These are phyloP conservation scores for Azorinus chamasolen DNA, from an alignment of 2,888 invertebrate genomes.

Conservation along the genomic window DNA sequence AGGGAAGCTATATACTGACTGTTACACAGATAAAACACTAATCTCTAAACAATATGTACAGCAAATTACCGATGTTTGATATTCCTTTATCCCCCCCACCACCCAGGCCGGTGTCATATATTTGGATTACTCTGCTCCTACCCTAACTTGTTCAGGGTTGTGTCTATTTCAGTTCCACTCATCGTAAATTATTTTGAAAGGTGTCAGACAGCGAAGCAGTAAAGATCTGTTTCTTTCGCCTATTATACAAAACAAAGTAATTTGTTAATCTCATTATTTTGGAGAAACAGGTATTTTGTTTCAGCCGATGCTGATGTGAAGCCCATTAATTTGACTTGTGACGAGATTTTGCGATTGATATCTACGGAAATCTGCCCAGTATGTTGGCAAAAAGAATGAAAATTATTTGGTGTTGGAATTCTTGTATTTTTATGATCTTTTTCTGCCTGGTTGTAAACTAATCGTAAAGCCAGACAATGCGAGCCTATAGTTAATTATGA, in stretches of 20 bases:
- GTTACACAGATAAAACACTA: too few species aligned
- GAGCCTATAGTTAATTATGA: conserved; percentile 1
- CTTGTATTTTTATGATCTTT: conserved; percentile 31
- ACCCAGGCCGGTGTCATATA: too few species aligned
- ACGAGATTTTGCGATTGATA: conserved; percentile 57
- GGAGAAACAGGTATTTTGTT: conserved; percentile 43
- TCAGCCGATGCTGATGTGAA: conserved; percentile 36
- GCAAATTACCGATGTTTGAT: too few species aligned
- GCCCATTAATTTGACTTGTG: conserved; percentile 58
- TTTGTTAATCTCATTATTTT: conserved; percentile 54
- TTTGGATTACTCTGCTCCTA: too few species aligned
- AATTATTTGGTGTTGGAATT: conserved; percentile 48
- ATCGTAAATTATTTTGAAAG: conserved; percentile 31
- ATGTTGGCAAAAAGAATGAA: conserved; percentile 23
- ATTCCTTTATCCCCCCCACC: too few species aligned
- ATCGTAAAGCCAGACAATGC: conserved; percentile 3
- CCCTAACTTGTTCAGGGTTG: too few species aligned
- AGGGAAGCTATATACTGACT: too few species aligned
- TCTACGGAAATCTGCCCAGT: conserved; percentile 19
- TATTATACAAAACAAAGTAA: conserved; percentile 54
- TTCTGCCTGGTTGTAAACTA: neutral
- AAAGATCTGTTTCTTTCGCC: conserved; percentile 36
- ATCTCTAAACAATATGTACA: too few species aligned
- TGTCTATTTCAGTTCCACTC: too few species aligned
- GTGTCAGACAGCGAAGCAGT: conserved; percentile 32